Evolutionary conservation across 1,140 invertebrate genomes (phyloP).

Genomic region (Oedothorax gibbosus): DNA sequence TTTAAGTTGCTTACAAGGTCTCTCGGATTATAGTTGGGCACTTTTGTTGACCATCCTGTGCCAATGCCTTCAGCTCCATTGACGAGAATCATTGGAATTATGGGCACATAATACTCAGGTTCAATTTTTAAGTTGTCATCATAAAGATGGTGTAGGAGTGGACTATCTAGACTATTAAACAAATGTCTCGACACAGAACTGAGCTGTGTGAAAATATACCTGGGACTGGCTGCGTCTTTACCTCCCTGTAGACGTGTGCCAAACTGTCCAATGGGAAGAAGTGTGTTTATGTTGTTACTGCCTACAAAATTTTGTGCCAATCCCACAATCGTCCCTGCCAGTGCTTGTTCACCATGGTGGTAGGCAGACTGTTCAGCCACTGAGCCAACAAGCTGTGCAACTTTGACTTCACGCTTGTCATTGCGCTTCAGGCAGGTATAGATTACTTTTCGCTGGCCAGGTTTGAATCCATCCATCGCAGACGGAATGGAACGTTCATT

Average conservation of each 20-base stretch:
- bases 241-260: constrained; percentile 78
- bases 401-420: constrained; percentile 96
- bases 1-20: constrained; percentile 90
- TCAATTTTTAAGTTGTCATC: constrained; percentile 97
- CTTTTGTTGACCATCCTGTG: constrained; percentile 98
- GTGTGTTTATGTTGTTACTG: constrained; percentile 96
- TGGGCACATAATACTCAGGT: constrained; percentile 92
- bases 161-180: constrained; percentile 90
- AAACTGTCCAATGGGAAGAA: constrained; percentile 97
- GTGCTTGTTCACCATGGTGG: constrained; percentile 95
- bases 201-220: constrained; percentile 97
- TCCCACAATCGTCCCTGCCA: constrained; percentile 96
- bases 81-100: constrained; percentile 96
- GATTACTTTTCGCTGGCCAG: constrained; percentile 93
- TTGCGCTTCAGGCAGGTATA: constrained; percentile 98
- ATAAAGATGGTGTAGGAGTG: constrained; percentile 86
- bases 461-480: constrained; percentile 96
- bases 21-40: constrained; percentile 94
- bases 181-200: constrained; percentile 84
- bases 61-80: constrained; percentile 99
- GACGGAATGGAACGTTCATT: constrained; percentile 96
- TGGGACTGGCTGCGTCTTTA: constrained; percentile 90
- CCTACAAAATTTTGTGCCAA: constrained; percentile 99
- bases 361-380: constrained; percentile 98
- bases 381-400: constrained; percentile 96